phyloP scores from a whole-genome alignment of 92 coral and sea anemone species.

The Montipora capitata region DNA sequence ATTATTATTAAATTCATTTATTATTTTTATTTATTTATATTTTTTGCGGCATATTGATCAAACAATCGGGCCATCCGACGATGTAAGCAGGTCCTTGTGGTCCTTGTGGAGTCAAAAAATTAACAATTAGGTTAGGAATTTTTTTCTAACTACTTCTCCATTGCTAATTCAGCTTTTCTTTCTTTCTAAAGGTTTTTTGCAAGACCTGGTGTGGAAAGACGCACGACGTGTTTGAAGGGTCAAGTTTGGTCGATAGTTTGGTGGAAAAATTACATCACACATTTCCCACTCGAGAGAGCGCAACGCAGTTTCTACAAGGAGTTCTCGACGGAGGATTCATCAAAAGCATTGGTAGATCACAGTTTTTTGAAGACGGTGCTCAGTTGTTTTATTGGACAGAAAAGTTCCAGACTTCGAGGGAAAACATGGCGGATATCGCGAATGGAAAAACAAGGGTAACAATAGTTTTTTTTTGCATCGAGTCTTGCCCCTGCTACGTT shows the following conservation, averaged over 20 bases:
- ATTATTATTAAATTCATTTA: no score
- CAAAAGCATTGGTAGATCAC: conserved; percentile 71
- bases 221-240: conserved; percentile 79
- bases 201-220: conserved; percentile 85
- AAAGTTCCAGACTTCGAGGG: not conserved
- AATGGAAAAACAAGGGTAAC: conserved; percentile 43
- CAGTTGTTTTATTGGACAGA: conserved; percentile 76
- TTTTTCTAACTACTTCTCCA: no score
- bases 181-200: conserved; percentile 64
- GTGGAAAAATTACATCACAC: conserved; percentile 41
- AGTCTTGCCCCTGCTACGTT: not conserved
- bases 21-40: no score
- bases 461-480: not conserved
- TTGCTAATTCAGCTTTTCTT: no score
- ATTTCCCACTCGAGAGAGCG: conserved; percentile 60
- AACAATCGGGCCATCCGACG: no score
- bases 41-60: no score
- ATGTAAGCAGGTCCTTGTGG: no score
- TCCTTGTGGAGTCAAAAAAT: no score
- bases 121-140: no score
- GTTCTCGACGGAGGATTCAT: conserved; percentile 60
- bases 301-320: conserved; percentile 70
- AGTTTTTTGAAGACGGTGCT: conserved; percentile 77
- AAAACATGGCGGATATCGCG: conserved; percentile 30
- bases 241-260: conserved; percentile 62